Base-by-base conservation (phyloP, 1,140 invertebrate species). In the Cephus cinctus region DNA sequence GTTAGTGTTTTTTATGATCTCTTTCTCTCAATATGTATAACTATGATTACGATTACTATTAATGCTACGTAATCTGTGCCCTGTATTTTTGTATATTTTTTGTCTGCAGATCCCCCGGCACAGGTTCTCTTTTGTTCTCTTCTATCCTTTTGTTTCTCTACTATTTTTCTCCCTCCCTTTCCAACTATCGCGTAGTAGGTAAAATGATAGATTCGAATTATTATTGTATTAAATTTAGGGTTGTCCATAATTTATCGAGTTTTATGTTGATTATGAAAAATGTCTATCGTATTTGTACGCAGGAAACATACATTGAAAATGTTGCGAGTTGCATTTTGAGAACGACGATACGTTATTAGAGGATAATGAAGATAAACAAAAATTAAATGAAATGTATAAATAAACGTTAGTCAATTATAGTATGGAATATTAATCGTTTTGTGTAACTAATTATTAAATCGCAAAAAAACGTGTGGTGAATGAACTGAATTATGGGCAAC, bases 1-100 rank as follows among this genome's bases (percentile, higher is more conserved):
- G 74, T 75, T 76, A 76, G 73, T 68, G 72, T 73, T 75, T 75
- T 76, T 74, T 76, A 75, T 75, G 73, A 75, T 75, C 73, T 76
- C 74, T 75, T 69, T 75, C 69, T 75, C 68, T 74, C 65, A 68
- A 60, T 57, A 63, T 65, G 56, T 69, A 71, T 49, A 54, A 52
- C 44, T 63, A 57, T 57, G 59, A 67, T 55, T 63, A 61, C 53
- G 53, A 65, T 66, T 63, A 71, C 52, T 60, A 64, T 71, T 68
- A 71, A 68, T 59, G 64, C 65, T 70, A 70, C 25, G 64, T 69
- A 73, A 69, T 65, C 65, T 73, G 71, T 75, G 73, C 65, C 65
- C 61, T 62, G 59, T 73, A 70, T 69, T 76, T 74, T 74, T 75
- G 65, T 75, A 74, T 67, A 67, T 72, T 73, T 56, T 63, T 67